Evolutionary conservation across 2,113 vertebrate species (phyloP).

Genomic region (Ursus arctos): DNA sequence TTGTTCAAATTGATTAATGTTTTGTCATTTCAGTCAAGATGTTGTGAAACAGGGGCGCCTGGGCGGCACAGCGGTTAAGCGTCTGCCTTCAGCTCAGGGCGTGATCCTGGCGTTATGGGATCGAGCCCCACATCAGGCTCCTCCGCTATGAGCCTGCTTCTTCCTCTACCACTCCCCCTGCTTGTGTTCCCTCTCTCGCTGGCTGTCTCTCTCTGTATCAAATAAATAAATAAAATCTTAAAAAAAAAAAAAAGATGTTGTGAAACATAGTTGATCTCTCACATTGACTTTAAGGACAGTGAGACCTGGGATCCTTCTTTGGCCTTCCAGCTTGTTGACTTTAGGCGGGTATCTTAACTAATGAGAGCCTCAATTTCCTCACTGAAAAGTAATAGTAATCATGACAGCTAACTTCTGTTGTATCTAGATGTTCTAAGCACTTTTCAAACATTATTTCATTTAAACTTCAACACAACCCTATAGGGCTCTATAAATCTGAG

Average conservation of each 20-base stretch:
- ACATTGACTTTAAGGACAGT: background rate
- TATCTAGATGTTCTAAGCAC: slow-evolving; percentile 3
- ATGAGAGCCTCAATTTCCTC: background rate
- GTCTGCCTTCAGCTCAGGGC: no score
- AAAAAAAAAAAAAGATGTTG: background rate
- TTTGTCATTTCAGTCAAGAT: slow-evolving; percentile 41
- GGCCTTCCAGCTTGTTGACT: background rate
- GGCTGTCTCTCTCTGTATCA: no score
- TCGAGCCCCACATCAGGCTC: no score
- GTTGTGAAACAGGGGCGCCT: background rate
- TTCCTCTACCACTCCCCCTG: no score
- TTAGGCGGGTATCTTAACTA: slow-evolving; percentile 5
- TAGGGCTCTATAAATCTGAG: background rate
- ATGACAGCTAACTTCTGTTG: slow-evolving; percentile 1
- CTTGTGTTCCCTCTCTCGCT: no score
- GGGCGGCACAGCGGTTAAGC: no score
- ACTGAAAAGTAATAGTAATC: slow-evolving; percentile 22
- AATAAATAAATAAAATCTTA: no score
- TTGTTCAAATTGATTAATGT: background rate
- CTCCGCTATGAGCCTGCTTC: no score
- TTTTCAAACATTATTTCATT: slow-evolving; percentile 38
- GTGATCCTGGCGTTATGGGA: no score
- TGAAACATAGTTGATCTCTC: background rate
- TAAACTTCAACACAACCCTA: slow-evolving; percentile 37
- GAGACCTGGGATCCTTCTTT: background rate